These are phyloP conservation scores for Balearica regulorum DNA, from an alignment of 2,797 vertebrate genomes.

Conservation along the genomic window DNA sequence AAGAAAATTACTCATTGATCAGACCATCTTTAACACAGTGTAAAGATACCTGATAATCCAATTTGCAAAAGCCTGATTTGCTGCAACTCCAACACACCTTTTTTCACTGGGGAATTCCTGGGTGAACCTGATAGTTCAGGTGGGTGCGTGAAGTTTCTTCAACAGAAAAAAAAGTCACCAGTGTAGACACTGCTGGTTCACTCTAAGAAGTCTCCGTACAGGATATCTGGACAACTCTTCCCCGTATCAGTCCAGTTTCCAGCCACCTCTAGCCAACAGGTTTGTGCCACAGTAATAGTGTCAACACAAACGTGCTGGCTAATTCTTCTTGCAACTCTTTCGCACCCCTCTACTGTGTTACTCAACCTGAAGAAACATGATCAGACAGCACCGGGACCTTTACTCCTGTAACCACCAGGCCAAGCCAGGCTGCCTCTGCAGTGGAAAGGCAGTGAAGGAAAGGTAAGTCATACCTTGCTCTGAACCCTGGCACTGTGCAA, in stretches of 20 bases:
- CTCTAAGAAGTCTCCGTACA: background rate
- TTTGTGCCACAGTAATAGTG: background rate
- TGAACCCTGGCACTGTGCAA: background rate
- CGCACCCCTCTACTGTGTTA: background rate
- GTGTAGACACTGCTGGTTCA: background rate
- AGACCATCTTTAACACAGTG: background rate
- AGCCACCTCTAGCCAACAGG: background rate
- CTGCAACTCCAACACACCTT: background rate
- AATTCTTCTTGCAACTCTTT: background rate
- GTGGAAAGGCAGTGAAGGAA: background rate
- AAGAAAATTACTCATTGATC: background rate
- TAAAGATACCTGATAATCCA: background rate
- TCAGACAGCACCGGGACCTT: background rate
- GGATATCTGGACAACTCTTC: background rate
- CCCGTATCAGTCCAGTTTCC: background rate
- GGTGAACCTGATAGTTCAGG: background rate
- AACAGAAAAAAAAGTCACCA: background rate
- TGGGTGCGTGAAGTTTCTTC: background rate
- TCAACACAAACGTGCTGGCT: background rate
- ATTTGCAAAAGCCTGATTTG: background rate
- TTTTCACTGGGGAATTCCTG: background rate
- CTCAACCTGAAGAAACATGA: background rate
- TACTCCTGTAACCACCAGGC: background rate
- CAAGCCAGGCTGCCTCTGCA: background rate
- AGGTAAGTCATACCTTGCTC: background rate